A percentile compares a stretch with the other conserved stretches of the same genome.
phyloP scores from a whole-genome alignment of 1,140 invertebrate species.

The Forficula auricularia region DNA sequence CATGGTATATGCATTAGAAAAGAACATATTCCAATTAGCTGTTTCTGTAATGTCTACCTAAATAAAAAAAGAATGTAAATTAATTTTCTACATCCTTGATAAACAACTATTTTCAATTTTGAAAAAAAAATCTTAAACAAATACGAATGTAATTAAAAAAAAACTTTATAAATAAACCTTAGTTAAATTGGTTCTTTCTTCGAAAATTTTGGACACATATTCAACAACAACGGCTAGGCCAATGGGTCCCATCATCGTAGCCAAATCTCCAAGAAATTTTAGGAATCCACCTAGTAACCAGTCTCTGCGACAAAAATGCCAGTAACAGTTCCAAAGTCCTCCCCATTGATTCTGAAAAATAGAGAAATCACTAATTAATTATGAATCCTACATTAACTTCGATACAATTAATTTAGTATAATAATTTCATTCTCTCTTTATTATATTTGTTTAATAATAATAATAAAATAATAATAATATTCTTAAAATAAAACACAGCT shows the following conservation, averaged over 20 bases:
- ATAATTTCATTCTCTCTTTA: too few species aligned
- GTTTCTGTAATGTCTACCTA: constrained; percentile 12
- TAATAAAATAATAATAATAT: too few species aligned
- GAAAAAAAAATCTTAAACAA: too few species aligned
- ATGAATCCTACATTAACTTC: too few species aligned
- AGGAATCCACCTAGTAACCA: constrained; percentile 52
- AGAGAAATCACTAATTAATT: too few species aligned
- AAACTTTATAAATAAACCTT: not conserved
- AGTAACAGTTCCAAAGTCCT: constrained; percentile 45
- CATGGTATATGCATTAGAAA: constrained; percentile 61
- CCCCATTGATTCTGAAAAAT: constrained; percentile 11
- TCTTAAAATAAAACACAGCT: too few species aligned
- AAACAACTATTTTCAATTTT: too few species aligned
- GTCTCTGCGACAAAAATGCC: constrained; percentile 47
- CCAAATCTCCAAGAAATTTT: constrained; percentile 57
- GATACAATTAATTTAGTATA: too few species aligned
- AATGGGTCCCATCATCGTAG: constrained; percentile 55
- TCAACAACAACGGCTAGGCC: constrained; percentile 54
- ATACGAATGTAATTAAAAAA: too few species aligned
- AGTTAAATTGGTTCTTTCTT: constrained; percentile 1
- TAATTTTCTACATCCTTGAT: too few species aligned
- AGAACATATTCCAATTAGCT: constrained; percentile 36
- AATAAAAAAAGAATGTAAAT: not conserved
- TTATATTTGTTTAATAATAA: too few species aligned
- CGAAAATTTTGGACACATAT: constrained; percentile 30